phyloP scores from a whole-genome alignment of 2,113 vertebrate genomes.

The Hemiscyllium ocellatum region DNA sequence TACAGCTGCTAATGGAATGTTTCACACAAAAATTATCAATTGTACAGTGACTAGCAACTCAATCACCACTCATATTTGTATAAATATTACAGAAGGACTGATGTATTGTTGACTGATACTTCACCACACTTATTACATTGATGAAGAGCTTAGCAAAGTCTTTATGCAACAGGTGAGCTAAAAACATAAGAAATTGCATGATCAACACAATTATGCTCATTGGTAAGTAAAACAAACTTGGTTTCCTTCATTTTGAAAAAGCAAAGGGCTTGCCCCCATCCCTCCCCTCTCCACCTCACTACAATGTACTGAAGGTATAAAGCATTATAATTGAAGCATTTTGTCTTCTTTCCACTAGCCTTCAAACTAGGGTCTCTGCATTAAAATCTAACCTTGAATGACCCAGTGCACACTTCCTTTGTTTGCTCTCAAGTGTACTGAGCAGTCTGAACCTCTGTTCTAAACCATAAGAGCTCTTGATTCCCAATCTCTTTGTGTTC shows the following conservation, averaged over 20 bases:
- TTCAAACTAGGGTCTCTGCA: background rate
- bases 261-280: background rate
- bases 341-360: background rate
- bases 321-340: background rate
- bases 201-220: background rate
- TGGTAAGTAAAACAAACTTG: background rate
- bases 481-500: background rate
- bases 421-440: background rate
- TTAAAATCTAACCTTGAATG: background rate
- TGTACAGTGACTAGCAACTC: background rate
- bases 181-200: background rate
- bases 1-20: background rate
- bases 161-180: background rate
- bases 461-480: background rate
- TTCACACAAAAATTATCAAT: background rate
- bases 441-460: background rate
- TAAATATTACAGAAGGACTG: background rate
- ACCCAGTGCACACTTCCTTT: background rate
- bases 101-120: background rate
- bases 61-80: conserved; percentile 7
- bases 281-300: background rate
- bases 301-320: background rate
- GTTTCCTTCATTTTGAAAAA: background rate
- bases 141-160: background rate
- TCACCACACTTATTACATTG: too few species aligned